Percentiles rank a stretch among this genome's conserved stretches.
These are phyloP conservation scores for Cladorhizidae sp. DNA, from an alignment of 37 sponge, comb jelly and placozoan species.

Conservation along the genomic window DNA sequence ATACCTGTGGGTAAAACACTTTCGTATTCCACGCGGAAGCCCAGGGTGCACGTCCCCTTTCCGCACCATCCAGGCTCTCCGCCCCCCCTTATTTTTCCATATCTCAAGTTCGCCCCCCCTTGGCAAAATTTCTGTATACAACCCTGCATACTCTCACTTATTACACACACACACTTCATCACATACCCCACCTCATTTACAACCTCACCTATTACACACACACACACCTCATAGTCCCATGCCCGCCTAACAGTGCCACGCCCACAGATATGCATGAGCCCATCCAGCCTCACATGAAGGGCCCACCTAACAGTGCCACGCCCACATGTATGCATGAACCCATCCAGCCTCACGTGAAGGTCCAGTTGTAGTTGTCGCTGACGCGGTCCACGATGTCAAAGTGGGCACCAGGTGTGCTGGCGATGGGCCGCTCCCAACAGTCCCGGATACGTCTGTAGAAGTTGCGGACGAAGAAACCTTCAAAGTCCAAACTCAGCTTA, in stretches of 20 bases:
- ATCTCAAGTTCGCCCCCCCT: too few species aligned
- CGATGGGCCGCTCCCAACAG: slow-evolving; percentile 90
- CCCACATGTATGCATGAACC: background rate
- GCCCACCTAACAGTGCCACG: background rate
- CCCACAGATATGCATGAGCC: too few species aligned
- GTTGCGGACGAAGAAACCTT: slow-evolving; percentile 85
- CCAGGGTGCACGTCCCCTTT: too few species aligned
- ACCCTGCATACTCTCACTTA: too few species aligned
- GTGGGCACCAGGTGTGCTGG: slow-evolving; percentile 78
- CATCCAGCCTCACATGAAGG: too few species aligned
- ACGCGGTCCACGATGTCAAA: slow-evolving; percentile 86
- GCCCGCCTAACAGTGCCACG: background rate
- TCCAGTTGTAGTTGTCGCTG: slow-evolving; percentile 85
- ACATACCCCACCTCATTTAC: background rate
- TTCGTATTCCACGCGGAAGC: too few species aligned
- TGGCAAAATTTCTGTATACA: too few species aligned
- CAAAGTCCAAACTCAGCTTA: slow-evolving; percentile 73
- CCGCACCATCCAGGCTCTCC: too few species aligned
- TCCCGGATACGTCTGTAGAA: slow-evolving; percentile 78
- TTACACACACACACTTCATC: background rate
- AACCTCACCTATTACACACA: background rate
- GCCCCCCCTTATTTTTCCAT: too few species aligned
- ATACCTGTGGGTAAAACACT: too few species aligned
- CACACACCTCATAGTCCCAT: background rate
- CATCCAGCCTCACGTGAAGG: slow-evolving; percentile 84